These are phyloP conservation scores for Conomelus anceps DNA, from an alignment of 2,888 invertebrate genomes.

Conservation along the genomic window DNA sequence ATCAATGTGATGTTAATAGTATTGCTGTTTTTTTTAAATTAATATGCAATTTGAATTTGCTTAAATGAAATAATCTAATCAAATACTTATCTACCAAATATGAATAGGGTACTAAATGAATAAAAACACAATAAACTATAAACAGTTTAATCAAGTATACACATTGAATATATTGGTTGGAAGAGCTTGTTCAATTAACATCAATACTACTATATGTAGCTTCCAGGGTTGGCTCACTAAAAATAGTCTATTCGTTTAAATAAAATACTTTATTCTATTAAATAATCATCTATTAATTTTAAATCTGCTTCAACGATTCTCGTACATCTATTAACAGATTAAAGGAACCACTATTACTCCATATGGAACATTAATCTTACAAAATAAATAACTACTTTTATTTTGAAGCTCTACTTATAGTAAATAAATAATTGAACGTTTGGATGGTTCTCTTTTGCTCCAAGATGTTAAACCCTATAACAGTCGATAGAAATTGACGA, in stretches of 20 bases:
- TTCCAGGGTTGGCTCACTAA: background rate
- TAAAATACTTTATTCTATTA: background rate
- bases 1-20: too few species aligned
- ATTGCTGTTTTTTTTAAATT: too few species aligned
- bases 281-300: background rate
- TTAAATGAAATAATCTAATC: too few species aligned
- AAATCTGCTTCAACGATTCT: background rate
- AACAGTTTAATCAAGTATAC: constrained; percentile 26
- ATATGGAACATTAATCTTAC: background rate
- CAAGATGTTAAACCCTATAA: background rate
- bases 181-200: background rate
- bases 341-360: background rate
- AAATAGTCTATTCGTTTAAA: background rate
- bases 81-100: too few species aligned
- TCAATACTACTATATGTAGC: background rate
- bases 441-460: background rate
- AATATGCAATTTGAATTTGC: too few species aligned
- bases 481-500: background rate
- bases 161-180: background rate
- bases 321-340: background rate
- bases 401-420: background rate
- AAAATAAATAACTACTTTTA: background rate
- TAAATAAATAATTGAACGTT: background rate
- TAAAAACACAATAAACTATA: background rate
- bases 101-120: too few species aligned